Percentiles rank a stretch among this genome's conserved stretches.
These are phyloP conservation scores for Apotomis turbidana DNA, from an alignment of 2,888 invertebrate species.

Conservation along the genomic window DNA sequence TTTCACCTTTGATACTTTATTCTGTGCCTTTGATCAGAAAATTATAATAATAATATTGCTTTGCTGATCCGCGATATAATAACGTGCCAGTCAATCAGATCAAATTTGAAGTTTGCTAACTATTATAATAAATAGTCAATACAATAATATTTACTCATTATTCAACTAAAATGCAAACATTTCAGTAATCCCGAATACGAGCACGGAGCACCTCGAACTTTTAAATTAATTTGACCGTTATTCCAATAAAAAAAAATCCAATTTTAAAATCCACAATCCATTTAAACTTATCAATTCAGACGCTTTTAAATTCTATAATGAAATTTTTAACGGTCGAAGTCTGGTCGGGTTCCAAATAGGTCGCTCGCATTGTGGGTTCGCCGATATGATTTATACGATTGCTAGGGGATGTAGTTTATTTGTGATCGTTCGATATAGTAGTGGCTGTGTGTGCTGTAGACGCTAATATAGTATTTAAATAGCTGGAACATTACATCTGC, in stretches of 20 bases:
- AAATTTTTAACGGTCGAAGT: slow-evolving; percentile 42
- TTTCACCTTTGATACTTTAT: too few species aligned
- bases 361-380: slow-evolving; percentile 47
- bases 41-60: too few species aligned
- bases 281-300: slow-evolving; percentile 22
- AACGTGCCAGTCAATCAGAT: too few species aligned
- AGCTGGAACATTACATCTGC: too few species aligned
- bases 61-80: too few species aligned
- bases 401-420: slow-evolving; percentile 22
- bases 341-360: slow-evolving; percentile 52
- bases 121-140: too few species aligned
- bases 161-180: neutral
- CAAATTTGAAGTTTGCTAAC: too few species aligned
- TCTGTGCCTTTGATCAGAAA: too few species aligned
- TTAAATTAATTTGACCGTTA: neutral
- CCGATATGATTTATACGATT: slow-evolving; percentile 32
- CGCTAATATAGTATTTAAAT: too few species aligned
- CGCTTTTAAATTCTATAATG: slow-evolving; percentile 39
- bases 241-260: slow-evolving; percentile 3
- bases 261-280: slow-evolving; percentile 10
- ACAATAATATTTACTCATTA: neutral
- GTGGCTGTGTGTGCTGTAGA: neutral
- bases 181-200: neutral
- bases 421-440: slow-evolving; percentile 26
- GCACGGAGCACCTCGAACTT: neutral